These are phyloP conservation scores for Ophion ventricosus DNA, from an alignment of 2,888 invertebrate genomes.

Conservation along the genomic window DNA sequence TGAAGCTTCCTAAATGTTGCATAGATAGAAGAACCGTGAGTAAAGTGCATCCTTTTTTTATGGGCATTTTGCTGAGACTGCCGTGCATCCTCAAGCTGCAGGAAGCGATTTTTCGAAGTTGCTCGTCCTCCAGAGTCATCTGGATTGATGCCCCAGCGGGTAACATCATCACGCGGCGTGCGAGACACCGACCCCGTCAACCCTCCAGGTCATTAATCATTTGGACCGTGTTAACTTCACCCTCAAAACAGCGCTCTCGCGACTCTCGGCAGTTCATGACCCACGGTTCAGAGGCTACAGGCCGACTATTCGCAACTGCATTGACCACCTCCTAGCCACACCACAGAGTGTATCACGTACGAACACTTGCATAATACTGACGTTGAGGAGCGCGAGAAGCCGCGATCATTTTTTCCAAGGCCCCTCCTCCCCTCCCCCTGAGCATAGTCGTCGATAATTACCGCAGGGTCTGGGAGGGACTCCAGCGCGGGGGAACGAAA, in stretches of 20 bases:
- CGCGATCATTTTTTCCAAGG: not conserved
- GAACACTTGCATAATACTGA: not conserved
- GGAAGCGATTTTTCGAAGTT: slow-evolving; percentile 42
- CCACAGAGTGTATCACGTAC: slow-evolving; percentile 7
- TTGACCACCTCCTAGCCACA: slow-evolving; percentile 8
- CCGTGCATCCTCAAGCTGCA: slow-evolving; percentile 8
- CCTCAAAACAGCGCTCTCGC: slow-evolving; percentile 74
- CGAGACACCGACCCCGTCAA: slow-evolving; percentile 56
- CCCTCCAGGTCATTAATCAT: slow-evolving; percentile 77
- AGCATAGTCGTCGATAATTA: slow-evolving; percentile 36
- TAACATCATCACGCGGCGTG: slow-evolving; percentile 72
- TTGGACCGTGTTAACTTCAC: slow-evolving; percentile 76
- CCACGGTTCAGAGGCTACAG: slow-evolving; percentile 61
- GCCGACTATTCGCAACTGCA: slow-evolving; percentile 45
- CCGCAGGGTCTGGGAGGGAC: not conserved
- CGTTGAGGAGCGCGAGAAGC: not conserved
- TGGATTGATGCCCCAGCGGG: slow-evolving; percentile 77
- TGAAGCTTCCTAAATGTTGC: too few relatives aligned
- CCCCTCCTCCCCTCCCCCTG: not conserved
- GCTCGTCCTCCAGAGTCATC: slow-evolving; percentile 53
- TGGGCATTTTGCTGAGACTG: not conserved
- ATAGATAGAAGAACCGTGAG: too few relatives aligned
- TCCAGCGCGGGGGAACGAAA: not conserved
- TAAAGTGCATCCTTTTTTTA: too few relatives aligned
- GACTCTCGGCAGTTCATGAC: slow-evolving; percentile 74